Conservation (phyloP, 2,113 vertebrate genomes). For the Butastur rufipennis region DNA sequence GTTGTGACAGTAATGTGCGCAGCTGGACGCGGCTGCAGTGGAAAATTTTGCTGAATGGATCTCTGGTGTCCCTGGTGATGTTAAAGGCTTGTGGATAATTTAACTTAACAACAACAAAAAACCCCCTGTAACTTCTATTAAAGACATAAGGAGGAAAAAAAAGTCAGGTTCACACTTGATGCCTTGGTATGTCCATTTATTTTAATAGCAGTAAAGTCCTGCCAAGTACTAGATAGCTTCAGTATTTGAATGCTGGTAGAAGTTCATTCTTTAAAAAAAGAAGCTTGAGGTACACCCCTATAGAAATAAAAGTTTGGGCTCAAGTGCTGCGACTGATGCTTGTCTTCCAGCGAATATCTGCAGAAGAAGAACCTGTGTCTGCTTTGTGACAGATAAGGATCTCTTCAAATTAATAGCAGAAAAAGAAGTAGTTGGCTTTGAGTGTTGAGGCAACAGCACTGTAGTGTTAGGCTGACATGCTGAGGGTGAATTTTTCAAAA, state of each 20-base stretch:
- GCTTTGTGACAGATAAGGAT: fast-evolving
- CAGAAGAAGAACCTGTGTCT: background rate
- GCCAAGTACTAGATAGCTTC: background rate
- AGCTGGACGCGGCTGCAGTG: background rate
- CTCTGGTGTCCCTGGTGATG: background rate
- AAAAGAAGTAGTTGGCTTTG: background rate
- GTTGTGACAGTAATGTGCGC: background rate
- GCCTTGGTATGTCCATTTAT: background rate
- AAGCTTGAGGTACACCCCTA: background rate
- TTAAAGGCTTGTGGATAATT: background rate
- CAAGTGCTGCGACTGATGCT: background rate
- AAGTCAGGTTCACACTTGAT: background rate
- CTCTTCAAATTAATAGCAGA: background rate
- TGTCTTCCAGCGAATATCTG: background rate
- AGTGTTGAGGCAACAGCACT: background rate
- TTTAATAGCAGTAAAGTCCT: background rate
- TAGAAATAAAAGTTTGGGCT: background rate
- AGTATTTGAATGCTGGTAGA: background rate
- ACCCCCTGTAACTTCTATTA: background rate
- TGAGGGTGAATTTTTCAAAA: background rate
- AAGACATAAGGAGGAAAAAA: background rate
- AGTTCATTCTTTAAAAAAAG: background rate
- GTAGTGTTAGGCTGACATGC: background rate
- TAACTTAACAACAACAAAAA: background rate
- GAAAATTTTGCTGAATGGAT: background rate